Evolutionary conservation across 2,888 invertebrate species (phyloP).

Genomic region (Eustalomyia histrio): DNA sequence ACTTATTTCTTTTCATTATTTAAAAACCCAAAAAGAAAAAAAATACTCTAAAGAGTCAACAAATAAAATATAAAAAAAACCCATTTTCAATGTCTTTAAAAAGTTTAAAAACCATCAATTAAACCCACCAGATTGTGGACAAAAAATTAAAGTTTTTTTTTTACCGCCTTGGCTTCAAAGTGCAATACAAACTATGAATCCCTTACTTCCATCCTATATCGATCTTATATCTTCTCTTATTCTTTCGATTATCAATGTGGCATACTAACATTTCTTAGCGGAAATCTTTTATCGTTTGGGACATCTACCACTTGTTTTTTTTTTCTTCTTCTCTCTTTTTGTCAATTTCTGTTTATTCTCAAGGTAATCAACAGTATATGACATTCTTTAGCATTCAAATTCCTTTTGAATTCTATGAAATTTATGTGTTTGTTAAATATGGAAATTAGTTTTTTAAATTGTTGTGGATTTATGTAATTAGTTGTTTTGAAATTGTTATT

Average conservation of each 20-base stretch:
- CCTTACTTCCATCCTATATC: constrained; percentile 43
- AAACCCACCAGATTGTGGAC: constrained; percentile 47
- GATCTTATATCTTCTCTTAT: constrained; percentile 37
- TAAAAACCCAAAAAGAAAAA: constrained; percentile 11
- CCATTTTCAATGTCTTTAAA: constrained; percentile 50
- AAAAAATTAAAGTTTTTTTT: constrained; percentile 21
- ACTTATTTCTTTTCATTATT: constrained; percentile 67
- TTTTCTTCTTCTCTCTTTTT: constrained; percentile 8
- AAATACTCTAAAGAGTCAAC: constrained; percentile 20
- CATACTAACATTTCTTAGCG: constrained; percentile 49
- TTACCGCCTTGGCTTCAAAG: constrained; percentile 52
- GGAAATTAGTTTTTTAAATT: constrained; percentile 42
- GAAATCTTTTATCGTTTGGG: constrained; percentile 55
- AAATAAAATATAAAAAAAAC: neutral
- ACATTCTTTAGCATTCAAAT: constrained; percentile 8
- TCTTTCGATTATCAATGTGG: constrained; percentile 40
- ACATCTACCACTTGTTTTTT: constrained; percentile 48
- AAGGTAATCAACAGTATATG: constrained; percentile 25
- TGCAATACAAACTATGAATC: constrained; percentile 17
- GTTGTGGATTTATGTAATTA: constrained; percentile 28
- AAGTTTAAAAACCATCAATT: constrained; percentile 57
- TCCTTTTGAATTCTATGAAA: constrained; percentile 23
- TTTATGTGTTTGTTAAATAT: constrained; percentile 22
- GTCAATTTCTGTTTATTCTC: constrained; percentile 26
- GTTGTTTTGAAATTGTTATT: constrained; percentile 1